phyloP scores from a whole-genome alignment of 2,797 vertebrate genomes.

The Acanthiza pusilla region DNA sequence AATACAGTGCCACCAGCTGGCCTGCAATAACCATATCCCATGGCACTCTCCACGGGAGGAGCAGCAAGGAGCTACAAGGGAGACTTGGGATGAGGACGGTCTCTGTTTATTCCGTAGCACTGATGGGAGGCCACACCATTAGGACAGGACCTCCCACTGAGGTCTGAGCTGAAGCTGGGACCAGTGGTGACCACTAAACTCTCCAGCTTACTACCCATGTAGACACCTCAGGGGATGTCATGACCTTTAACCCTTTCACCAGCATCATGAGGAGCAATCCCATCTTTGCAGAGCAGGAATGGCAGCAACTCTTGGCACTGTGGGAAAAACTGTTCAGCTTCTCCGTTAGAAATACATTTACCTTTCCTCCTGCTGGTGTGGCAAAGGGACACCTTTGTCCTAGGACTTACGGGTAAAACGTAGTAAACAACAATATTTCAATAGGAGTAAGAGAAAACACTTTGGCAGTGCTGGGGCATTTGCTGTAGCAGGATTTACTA shows the following conservation, averaged over 20 bases:
- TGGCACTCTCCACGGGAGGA: not conserved
- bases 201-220: not conserved
- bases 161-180: not conserved
- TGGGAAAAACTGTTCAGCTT: not conserved
- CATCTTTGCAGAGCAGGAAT: not conserved
- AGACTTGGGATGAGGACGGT: not conserved
- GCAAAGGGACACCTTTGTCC: not conserved
- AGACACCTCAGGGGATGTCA: not conserved
- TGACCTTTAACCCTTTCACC: not conserved
- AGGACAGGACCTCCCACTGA: not conserved
- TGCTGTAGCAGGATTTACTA: not conserved
- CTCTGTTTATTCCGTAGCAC: not conserved
- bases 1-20: not conserved
- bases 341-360: not conserved
- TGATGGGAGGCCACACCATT: not conserved
- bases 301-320: not conserved
- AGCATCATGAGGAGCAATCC: not conserved
- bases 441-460: not conserved
- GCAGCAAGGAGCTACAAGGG: not conserved
- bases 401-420: not conserved
- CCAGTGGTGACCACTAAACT: not conserved
- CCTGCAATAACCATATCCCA: not conserved
- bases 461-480: not conserved
- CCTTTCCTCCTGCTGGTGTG: not conserved
- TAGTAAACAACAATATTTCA: not conserved